Conservation (phyloP, 1,140 invertebrate species). For the Coptotermes formosanus region DNA sequence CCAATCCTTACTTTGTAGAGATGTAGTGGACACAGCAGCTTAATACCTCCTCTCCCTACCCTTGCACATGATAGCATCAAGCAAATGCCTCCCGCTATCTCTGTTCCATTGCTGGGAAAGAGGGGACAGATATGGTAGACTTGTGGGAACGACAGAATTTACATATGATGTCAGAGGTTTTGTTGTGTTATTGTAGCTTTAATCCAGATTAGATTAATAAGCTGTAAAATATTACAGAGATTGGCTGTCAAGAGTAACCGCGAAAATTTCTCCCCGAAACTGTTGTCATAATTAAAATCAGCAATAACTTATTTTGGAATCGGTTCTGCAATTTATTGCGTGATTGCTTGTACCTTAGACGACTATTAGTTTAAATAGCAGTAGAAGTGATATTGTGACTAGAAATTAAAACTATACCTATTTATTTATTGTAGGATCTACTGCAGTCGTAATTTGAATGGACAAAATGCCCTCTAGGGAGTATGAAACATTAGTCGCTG, state of each 20-base stretch:
- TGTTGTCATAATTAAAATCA: not conserved
- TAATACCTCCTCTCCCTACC: not conserved
- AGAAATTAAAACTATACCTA: not conserved
- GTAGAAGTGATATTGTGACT: not conserved
- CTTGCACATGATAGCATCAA: not conserved
- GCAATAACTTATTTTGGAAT: not conserved
- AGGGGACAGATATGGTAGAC: not conserved
- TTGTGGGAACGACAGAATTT: slow-evolving; percentile 7
- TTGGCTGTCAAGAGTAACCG: not conserved
- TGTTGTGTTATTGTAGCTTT: slow-evolving; percentile 5
- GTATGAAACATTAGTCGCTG: too few species aligned
- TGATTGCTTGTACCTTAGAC: not conserved
- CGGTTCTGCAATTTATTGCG: not conserved
- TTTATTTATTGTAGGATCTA: too few species aligned
- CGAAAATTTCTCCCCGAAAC: not conserved
- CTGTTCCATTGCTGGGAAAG: not conserved
- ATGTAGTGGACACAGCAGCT: not conserved
- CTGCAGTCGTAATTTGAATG: too few species aligned
- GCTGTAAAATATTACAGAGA: not conserved
- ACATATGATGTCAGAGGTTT: not conserved
- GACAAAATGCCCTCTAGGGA: too few species aligned
- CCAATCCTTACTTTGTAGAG: not conserved
- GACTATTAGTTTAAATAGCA: too few species aligned
- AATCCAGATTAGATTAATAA: slow-evolving; percentile 17
- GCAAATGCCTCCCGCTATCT: not conserved